Conservation (phyloP, 2,888 invertebrate genomes). For the Synergus gifuensis region DNA sequence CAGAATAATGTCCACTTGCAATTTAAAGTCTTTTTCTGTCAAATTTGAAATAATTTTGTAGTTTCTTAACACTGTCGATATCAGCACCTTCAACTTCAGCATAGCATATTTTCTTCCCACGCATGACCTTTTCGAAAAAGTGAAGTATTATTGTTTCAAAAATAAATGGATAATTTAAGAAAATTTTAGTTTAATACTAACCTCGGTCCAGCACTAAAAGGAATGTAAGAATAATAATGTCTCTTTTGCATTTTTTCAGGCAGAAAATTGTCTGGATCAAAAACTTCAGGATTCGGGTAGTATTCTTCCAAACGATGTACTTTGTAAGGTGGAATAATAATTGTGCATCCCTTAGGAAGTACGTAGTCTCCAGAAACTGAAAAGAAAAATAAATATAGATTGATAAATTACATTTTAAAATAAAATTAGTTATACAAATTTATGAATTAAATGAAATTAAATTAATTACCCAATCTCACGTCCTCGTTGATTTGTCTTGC, state of each 20-base stretch:
- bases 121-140: conserved; percentile 78
- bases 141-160: conserved; percentile 24
- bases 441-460: neutral
- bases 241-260: conserved; percentile 88
- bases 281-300: conserved; percentile 87
- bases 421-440: conserved; percentile 72
- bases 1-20: conserved; percentile 88
- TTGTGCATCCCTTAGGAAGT: conserved; percentile 85
- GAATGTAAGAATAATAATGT: conserved; percentile 89
- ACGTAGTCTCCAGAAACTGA: conserved; percentile 83
- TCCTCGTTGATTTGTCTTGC: conserved; percentile 87
- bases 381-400: conserved; percentile 49
- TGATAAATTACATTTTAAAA: conserved; percentile 7
- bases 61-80: conserved; percentile 87
- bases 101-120: conserved; percentile 89
- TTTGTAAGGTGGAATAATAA: conserved; percentile 83
- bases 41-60: conserved; percentile 85
- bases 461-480: conserved; percentile 82
- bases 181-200: conserved; percentile 44
- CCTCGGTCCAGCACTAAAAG: conserved; percentile 91
- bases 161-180: neutral
- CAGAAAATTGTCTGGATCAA: conserved; percentile 92
- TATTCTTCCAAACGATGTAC: conserved; percentile 86
- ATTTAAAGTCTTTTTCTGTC: conserved; percentile 84
- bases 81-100: conserved; percentile 87